Base-by-base conservation (phyloP, 2,888 invertebrate species). In the Eupithecia vulgata region DNA sequence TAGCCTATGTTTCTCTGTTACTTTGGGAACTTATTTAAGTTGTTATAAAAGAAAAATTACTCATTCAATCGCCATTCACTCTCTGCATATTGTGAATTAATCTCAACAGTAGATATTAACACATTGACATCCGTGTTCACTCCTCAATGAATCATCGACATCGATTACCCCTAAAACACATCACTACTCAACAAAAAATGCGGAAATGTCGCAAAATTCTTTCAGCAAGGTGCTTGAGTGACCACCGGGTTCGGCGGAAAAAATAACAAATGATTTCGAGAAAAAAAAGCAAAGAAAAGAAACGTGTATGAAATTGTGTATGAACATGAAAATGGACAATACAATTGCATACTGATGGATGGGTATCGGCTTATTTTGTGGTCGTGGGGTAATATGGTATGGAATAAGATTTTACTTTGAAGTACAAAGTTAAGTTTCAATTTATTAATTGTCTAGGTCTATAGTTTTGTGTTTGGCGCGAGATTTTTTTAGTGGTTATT, bases 321-420 rank as follows among this genome's bases (percentile, higher is more conserved):
- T 70, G 74, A 69, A 76, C 76, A 79, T 42, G 70, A 84, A 83
- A 85, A 79, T 84, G 83, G 80, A 83, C 85, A 84, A 81, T 81
- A 88, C 89, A 90, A 90, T 92, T 91, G 91, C 93, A 92, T 91
- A 82, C 78, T 90, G 92, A 92, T 91, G 86, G 90, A 92, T 92
- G 78, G 84, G 37, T 65, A 62, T 69, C 61, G 59, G 74, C 61
- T 68, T 52, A 66, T 74, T 67, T 71, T 72, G 66, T 61, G 48
- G 13, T 21, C 62, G 62, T 45, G 6, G n/a, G 66, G 67, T 21
- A 42, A 8, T 15, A 75, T 57, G 59, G 81, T 70, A 64, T 57
- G 82, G 83, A 82, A 71, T 69, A 21, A 45, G 72, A 70, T 71
- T 77, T 57, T 25, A 12, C 57, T 12, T 57, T 25, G 5, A 1